Percentiles rank a stretch among this genome's conserved stretches.
These are phyloP conservation scores for Turdus rufiventris DNA, from an alignment of 2,113 vertebrate species.

Conservation along the genomic window DNA sequence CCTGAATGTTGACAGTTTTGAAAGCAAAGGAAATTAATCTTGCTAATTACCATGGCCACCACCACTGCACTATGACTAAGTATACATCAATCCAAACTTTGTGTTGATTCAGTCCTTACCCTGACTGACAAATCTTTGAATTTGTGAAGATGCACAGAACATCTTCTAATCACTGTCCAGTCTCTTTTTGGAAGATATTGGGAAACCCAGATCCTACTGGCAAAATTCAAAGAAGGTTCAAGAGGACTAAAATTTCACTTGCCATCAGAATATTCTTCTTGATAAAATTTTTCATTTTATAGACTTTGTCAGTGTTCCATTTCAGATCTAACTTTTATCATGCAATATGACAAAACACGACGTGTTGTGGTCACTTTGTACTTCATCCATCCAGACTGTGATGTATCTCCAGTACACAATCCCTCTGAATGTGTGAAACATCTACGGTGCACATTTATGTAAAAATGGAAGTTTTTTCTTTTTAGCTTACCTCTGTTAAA, in stretches of 20 bases:
- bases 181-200: not conserved
- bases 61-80: not conserved
- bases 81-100: not conserved
- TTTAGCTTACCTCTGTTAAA: constrained; percentile 81
- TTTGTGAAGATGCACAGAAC: not conserved
- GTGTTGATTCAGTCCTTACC: not conserved
- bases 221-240: not conserved
- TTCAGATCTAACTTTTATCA: not conserved
- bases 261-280: not conserved
- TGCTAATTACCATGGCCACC: not conserved
- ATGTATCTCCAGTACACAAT: not conserved
- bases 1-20: not conserved
- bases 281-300: not conserved
- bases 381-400: not conserved
- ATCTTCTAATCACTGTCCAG: not conserved
- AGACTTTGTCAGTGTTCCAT: not conserved
- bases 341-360: not conserved
- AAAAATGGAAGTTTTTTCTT: not conserved
- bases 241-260: not conserved
- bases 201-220: not conserved
- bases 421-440: not conserved
- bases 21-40: not conserved
- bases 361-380: not conserved
- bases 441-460: not conserved
- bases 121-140: not conserved